Evolutionary conservation across 2,113 vertebrate species (phyloP).

Genomic region (Mormoops blainvillei): DNA sequence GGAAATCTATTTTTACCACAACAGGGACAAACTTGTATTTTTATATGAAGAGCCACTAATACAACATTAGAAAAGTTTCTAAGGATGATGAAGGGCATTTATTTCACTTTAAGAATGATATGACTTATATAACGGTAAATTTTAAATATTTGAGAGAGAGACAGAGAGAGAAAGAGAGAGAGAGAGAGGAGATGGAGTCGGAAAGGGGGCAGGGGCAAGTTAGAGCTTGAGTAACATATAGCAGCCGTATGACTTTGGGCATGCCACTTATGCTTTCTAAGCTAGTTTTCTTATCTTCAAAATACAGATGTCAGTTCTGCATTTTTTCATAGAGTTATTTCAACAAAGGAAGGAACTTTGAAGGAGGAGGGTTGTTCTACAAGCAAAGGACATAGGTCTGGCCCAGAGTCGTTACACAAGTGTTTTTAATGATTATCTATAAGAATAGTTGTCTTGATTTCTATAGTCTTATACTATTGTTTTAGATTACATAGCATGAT

Average conservation of each 20-base stretch:
- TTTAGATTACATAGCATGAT: too few relatives aligned
- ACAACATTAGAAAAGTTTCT: neutral
- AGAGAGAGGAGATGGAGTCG: neutral
- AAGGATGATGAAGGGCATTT: neutral
- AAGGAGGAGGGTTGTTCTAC: neutral
- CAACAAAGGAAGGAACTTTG: neutral
- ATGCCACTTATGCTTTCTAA: neutral
- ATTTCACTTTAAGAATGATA: neutral
- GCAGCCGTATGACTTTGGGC: neutral
- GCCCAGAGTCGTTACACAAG: neutral
- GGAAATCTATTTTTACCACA: neutral
- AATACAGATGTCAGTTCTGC: neutral
- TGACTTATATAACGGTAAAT: neutral
- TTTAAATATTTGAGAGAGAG: neutral
- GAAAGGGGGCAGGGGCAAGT: neutral
- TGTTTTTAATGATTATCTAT: neutral
- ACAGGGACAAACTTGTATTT: neutral
- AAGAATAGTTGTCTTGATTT: neutral
- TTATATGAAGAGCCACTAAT: neutral
- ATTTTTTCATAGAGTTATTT: neutral
- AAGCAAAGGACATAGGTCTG: neutral
- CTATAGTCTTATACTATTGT: too few relatives aligned
- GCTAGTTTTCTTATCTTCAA: slow-evolving; percentile 27
- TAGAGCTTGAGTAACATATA: neutral
- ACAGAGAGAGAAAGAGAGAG: neutral